Percentiles rank a stretch among this genome's conserved stretches.
Conservation (phyloP, 2,797 vertebrate genomes). For the Galagoides demidoff region DNA sequence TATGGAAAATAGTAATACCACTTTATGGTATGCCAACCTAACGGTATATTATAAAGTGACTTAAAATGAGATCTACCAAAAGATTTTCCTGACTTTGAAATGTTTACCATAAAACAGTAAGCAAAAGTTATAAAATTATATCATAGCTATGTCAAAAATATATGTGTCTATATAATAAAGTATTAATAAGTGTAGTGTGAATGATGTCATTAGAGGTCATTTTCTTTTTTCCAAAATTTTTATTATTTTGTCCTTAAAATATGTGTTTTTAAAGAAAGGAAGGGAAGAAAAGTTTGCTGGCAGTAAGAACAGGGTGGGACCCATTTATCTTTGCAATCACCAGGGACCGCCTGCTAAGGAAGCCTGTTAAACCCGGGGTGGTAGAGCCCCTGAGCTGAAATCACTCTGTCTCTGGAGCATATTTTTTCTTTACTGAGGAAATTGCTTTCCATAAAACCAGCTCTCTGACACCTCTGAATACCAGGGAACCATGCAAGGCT, state of each 20-base stretch:
- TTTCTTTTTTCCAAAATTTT: constrained; percentile 47
- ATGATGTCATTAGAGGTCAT: constrained; percentile 47
- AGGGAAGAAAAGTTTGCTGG: constrained; percentile 53
- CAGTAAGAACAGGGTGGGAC: constrained; percentile 30
- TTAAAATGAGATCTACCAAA: constrained; percentile 59
- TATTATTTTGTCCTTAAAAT: constrained; percentile 45
- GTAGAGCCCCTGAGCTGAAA: constrained; percentile 63
- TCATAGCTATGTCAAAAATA: not conserved
- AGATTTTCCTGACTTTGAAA: constrained; percentile 54
- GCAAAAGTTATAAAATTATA: constrained; percentile 25
- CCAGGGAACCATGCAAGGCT: constrained; percentile 70
- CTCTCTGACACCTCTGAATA: constrained; percentile 79
- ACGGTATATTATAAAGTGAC: constrained; percentile 54
- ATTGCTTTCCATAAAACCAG: constrained; percentile 82
- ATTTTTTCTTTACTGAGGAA: constrained; percentile 82
- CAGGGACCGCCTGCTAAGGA: constrained; percentile 72
- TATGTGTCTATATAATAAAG: not conserved
- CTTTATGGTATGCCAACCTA: constrained; percentile 10
- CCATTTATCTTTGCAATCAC: constrained; percentile 69
- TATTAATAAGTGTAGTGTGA: not conserved
- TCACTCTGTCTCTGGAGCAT: constrained; percentile 73
- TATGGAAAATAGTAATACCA: constrained; percentile 31
- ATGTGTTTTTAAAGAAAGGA: constrained; percentile 43
- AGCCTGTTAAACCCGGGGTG: constrained; percentile 70
- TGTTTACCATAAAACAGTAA: constrained; percentile 48